These are phyloP conservation scores for Eufriesea mexicana DNA, from an alignment of 1,140 invertebrate genomes.

Conservation along the genomic window DNA sequence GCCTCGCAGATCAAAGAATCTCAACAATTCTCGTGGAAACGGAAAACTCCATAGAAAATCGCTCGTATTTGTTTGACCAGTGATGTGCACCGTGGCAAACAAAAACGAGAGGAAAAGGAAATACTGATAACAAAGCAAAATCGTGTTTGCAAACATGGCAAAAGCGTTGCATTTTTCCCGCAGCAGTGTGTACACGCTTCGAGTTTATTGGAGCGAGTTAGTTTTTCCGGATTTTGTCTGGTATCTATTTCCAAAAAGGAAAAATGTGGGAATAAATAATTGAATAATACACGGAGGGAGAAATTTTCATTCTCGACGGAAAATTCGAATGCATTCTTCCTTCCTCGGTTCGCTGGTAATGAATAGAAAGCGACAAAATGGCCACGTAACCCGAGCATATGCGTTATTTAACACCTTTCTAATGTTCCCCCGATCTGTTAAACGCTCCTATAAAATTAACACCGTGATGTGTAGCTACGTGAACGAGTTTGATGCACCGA, in stretches of 20 bases:
- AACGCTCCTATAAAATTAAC: background rate
- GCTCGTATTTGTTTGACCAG: background rate
- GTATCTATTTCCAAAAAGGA: background rate
- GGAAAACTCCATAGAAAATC: background rate
- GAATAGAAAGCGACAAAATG: slow-evolving; percentile 10
- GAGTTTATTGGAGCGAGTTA: background rate
- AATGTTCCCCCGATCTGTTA: too few relatives aligned
- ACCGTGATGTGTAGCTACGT: too few relatives aligned
- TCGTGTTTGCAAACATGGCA: background rate
- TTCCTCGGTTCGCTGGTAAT: background rate
- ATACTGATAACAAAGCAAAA: background rate
- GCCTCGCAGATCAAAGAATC: background rate
- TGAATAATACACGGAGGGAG: background rate
- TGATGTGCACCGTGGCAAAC: background rate
- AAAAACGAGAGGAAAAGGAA: background rate
- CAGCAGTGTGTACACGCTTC: background rate
- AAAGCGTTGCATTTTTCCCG: background rate
- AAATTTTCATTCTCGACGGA: background rate
- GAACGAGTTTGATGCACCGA: too few relatives aligned
- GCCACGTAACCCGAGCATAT: background rate
- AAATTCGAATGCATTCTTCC: background rate
- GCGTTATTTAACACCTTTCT: slow-evolving; percentile 13
- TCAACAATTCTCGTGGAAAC: background rate
- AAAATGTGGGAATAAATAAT: too few relatives aligned
- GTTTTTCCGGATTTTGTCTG: background rate